Evolutionary conservation across 2,113 vertebrate genomes (phyloP).

Genomic region (Etheostoma cragini): DNA sequence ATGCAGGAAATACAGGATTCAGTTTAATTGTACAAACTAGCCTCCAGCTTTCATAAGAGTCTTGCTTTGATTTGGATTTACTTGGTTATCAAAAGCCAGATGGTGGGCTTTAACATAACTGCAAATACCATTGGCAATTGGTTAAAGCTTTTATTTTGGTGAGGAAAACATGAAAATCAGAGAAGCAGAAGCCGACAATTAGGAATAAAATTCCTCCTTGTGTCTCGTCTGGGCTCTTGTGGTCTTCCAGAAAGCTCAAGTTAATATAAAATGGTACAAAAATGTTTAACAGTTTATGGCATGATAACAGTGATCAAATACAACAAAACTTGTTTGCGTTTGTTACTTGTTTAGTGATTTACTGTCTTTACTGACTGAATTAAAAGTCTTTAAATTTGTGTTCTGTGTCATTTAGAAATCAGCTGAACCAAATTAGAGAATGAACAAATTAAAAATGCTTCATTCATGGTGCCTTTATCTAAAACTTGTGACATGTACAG

Average conservation of each 20-base stretch:
- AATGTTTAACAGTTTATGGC: conserved; percentile 29
- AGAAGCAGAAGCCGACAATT: conserved; percentile 46
- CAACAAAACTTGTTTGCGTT: conserved; percentile 1
- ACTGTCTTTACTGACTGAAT: conserved; percentile 1
- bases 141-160: conserved; percentile 55
- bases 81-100: conserved; percentile 62
- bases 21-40: conserved; percentile 60
- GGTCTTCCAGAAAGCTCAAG: conserved; percentile 41
- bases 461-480: background rate
- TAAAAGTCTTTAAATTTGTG: background rate
- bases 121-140: conserved; percentile 64
- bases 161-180: conserved; percentile 60
- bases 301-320: conserved; percentile 8
- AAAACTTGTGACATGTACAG: background rate
- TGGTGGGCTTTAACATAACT: conserved; percentile 68
- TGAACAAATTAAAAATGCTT: background rate
- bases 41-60: conserved; percentile 59
- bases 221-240: conserved; percentile 21
- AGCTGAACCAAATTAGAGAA: background rate
- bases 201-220: conserved; percentile 51
- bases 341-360: conserved; percentile 6
- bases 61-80: conserved; percentile 65
- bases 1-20: conserved; percentile 33
- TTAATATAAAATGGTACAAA: conserved; percentile 43
- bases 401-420: conserved; percentile 5